Base-by-base conservation (phyloP, 1,140 invertebrate species). In the Halesus radiatus region DNA sequence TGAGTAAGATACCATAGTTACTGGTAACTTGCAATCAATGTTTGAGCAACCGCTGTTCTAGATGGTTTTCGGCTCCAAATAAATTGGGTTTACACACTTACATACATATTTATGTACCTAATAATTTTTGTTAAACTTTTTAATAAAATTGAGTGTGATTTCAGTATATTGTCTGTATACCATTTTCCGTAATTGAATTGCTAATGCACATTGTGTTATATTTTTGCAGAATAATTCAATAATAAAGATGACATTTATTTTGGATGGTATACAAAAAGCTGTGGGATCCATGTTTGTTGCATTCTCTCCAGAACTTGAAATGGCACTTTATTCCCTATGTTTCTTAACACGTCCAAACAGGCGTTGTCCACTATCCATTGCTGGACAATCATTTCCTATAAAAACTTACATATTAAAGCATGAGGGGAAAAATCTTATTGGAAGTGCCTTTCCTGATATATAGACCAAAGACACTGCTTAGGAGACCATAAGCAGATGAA, bases 301-400 rank as follows among this genome's bases (percentile, higher is more conserved):
- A 23, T 97, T 96, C 6, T 97, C 96, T 79, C 97, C 97, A 0
- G 97, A 98, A 89, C 91, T 98, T 82, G 97, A 98, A 89, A 93
- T 98, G 87, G 95, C 96, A n/a, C 88, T 97, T 0, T 98, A 98
- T 85, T 97, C 96, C 0, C 91, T 97, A 15, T 97, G 96, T 84
- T 97, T 95, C 86, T 88, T 95, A 15, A 87, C 93, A 5, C 90
- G 95, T 79, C 91, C 93, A 0, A 93, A 95, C 79, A 88, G 90
- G 79, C 88, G 91, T n/a, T 97, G 96, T 83, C 92, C 92, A 7
- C 88, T 96, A 3, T 93, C 92, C 56, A 86, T 96, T 16, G 92
- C 91, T 79, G 93, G 92, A 60, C 92, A 93, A 64, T 91, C 91
- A 56, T 92, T 96, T 75, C 91, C 92, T 79, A 93, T 96, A 66